A percentile compares a stretch with the other conserved stretches of the same genome.
Conservation (phyloP, 1,140 invertebrate species). For the Drosophila parvula region DNA sequence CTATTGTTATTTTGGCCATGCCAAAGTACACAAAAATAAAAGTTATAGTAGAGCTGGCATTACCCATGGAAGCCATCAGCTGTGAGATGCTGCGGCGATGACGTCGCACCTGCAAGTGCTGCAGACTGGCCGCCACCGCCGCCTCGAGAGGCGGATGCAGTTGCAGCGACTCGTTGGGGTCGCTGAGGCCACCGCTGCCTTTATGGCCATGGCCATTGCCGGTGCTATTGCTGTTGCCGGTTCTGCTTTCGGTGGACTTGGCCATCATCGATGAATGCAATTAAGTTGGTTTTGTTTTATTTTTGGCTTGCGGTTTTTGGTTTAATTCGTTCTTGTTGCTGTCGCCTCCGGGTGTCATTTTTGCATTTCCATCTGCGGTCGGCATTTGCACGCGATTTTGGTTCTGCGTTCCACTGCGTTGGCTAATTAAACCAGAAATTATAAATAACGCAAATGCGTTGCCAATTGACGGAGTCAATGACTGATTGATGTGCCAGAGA, state of each 20-base stretch:
- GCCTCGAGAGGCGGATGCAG: slow-evolving; percentile 23
- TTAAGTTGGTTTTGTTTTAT: slow-evolving; percentile 46
- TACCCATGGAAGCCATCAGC: slow-evolving; percentile 83
- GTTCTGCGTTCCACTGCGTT: slow-evolving; percentile 14
- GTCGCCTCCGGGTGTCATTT: slow-evolving; percentile 24
- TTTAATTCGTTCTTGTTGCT: slow-evolving; percentile 27
- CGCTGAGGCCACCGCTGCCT: slow-evolving; percentile 13
- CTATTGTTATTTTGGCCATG: too few species aligned
- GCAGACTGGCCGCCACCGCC: slow-evolving; percentile 33
- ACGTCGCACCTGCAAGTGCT: slow-evolving; percentile 60
- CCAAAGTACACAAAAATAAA: not conserved
- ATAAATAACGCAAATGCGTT: slow-evolving; percentile 30
- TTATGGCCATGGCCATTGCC: slow-evolving; percentile 2
- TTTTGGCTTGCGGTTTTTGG: slow-evolving; percentile 60
- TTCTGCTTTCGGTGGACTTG: slow-evolving; percentile 11
- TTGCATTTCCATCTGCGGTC: slow-evolving; percentile 29
- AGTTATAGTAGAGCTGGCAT: slow-evolving; percentile 8
- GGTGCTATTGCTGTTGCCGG: slow-evolving; percentile 2
- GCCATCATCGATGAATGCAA: slow-evolving; percentile 21
- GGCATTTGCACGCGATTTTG: slow-evolving; percentile 18
- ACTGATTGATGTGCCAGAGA: slow-evolving; percentile 10
- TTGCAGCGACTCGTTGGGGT: slow-evolving; percentile 35
- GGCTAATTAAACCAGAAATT: slow-evolving; percentile 62
- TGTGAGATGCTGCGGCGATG: slow-evolving; percentile 83
- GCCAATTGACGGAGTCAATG: slow-evolving; percentile 31